Conservation (phyloP, 2,797 vertebrate genomes). For the Bradypodion pumilum region DNA sequence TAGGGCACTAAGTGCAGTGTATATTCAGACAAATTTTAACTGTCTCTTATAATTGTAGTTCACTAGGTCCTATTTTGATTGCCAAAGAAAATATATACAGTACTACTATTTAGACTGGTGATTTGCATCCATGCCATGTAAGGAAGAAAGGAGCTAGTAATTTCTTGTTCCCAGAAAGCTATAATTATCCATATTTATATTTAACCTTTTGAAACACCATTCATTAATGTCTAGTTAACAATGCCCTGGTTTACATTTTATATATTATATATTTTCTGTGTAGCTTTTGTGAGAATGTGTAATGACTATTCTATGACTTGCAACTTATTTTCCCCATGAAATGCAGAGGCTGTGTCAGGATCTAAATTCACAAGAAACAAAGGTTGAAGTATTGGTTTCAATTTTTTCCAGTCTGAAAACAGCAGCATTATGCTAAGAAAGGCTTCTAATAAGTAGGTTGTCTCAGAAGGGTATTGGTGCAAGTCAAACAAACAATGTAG, state of each 20-base stretch:
- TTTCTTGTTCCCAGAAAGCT: conserved; percentile 68
- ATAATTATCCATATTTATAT: conserved; percentile 73
- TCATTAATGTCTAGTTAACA: conserved; percentile 67
- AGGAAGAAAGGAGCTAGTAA: conserved; percentile 66
- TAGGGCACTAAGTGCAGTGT: conserved; percentile 34
- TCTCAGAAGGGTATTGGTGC: not conserved
- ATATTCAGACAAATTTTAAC: conserved; percentile 50
- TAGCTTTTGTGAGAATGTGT: conserved; percentile 57
- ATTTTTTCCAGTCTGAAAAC: not conserved
- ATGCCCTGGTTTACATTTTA: conserved; percentile 50
- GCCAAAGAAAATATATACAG: conserved; percentile 57
- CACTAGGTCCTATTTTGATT: conserved; percentile 51
- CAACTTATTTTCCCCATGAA: conserved; percentile 34
- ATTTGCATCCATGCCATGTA: conserved; percentile 57
- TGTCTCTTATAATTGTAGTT: conserved; percentile 51
- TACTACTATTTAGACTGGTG: conserved; percentile 63
- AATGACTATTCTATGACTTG: conserved; percentile 60
- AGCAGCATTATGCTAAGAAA: not conserved
- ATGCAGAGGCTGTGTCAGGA: conserved; percentile 22
- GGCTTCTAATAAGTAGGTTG: not conserved
- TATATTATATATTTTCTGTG: conserved; percentile 53
- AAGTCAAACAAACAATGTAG: too few relatives aligned
- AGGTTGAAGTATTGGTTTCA: not conserved
- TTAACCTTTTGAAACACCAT: conserved; percentile 72
- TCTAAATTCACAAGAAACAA: conserved; percentile 16